Percentiles rank a stretch among this genome's conserved stretches.
phyloP scores from a whole-genome alignment of 1,140 invertebrate species.

The Lerema accius region DNA sequence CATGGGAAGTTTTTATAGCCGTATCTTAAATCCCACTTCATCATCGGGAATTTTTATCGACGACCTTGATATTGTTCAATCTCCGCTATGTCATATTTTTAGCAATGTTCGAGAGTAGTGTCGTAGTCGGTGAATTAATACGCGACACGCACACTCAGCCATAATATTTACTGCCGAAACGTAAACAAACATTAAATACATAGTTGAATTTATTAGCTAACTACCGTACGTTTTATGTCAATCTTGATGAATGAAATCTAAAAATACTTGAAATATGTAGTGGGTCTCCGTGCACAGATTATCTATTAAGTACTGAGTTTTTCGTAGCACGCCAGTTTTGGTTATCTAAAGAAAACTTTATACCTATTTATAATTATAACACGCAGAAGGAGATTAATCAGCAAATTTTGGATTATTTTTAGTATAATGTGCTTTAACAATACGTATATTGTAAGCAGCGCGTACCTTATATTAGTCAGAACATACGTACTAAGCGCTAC shows the following conservation, averaged over 20 bases:
- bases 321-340: too few species aligned
- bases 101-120: constrained; percentile 48
- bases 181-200: constrained; percentile 19
- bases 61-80: constrained; percentile 70
- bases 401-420: too few species aligned
- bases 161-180: constrained; percentile 7
- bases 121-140: constrained; percentile 53
- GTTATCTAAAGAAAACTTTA: too few species aligned
- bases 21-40: constrained; percentile 8
- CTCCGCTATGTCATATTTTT: constrained; percentile 63
- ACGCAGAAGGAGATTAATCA: too few species aligned
- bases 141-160: background rate
- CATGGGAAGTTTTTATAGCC: too few species aligned
- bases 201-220: constrained; percentile 1
- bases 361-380: too few species aligned
- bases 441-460: too few species aligned
- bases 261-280: background rate
- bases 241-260: constrained; percentile 9
- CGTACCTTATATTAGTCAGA: too few species aligned
- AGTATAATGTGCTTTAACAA: too few species aligned
- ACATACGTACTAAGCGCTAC: too few species aligned
- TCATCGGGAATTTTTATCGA: background rate
- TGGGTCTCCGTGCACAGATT: too few species aligned
- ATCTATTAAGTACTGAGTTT: too few species aligned
- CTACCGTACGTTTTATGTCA: background rate